These are phyloP conservation scores for Cromileptes altivelis DNA, from an alignment of 2,113 vertebrate genomes.

Conservation along the genomic window DNA sequence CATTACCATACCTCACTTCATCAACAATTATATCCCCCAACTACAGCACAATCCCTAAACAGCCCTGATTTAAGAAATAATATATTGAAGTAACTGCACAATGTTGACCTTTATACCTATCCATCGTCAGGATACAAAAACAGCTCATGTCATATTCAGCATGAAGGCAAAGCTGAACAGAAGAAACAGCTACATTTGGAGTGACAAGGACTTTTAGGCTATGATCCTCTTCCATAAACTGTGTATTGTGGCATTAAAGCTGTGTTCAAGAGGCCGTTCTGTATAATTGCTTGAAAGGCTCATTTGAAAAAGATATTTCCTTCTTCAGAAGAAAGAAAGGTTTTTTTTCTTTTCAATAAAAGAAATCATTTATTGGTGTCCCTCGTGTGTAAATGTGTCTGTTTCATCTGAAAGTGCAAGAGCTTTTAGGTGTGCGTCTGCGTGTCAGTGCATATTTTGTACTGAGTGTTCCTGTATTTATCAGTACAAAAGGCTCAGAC, in stretches of 20 bases:
- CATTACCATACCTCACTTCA: slow-evolving; percentile 43
- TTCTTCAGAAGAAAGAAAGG: slow-evolving; percentile 31
- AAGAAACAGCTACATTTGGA: slow-evolving; percentile 2
- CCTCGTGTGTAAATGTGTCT: slow-evolving; percentile 63
- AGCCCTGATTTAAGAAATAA: slow-evolving; percentile 5
- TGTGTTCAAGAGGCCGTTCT: slow-evolving; percentile 48
- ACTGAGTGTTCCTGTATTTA: slow-evolving; percentile 34
- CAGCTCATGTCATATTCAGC: slow-evolving; percentile 11
- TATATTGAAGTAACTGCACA: slow-evolving; percentile 26
- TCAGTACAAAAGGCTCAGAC: slow-evolving; percentile 32
- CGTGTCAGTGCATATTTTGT: slow-evolving; percentile 30
- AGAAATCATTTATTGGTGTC: slow-evolving; percentile 62
- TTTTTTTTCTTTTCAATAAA: slow-evolving; percentile 69
- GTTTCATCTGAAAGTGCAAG: slow-evolving; percentile 46
- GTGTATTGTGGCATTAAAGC: slow-evolving; percentile 51
- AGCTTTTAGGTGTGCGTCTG: slow-evolving; percentile 46
- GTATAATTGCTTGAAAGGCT: slow-evolving; percentile 55
- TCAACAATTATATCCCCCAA: not conserved
- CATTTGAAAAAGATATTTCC: slow-evolving; percentile 53
- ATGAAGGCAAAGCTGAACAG: slow-evolving; percentile 10
- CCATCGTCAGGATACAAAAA: slow-evolving; percentile 5
- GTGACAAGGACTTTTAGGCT: not conserved
- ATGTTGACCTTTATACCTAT: slow-evolving; percentile 24
- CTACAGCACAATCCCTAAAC: slow-evolving; percentile 1
- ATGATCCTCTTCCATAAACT: slow-evolving; percentile 27